Evolutionary conservation across 2,113 vertebrate species (phyloP), one percentile per base, ranked within the genome.

Genomic region (Willisornis vidua): DNA sequence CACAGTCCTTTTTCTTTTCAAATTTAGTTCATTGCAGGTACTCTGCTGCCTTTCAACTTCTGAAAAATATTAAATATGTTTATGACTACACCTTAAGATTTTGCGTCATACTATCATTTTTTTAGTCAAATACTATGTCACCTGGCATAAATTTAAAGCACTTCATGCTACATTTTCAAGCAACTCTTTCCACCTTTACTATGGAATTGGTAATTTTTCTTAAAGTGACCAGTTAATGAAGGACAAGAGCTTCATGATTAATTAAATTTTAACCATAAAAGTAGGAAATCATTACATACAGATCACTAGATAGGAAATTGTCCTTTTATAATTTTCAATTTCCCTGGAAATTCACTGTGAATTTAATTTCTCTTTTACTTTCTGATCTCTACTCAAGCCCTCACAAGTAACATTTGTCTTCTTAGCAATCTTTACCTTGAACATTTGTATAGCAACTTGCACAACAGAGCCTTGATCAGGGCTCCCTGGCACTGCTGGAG

Each of bases 191-290:
- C 58, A 29, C 10, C 39, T 68, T 77, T 73, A 35, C 15, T 26
- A 6, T 17, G 19, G 28, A 92, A 83, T 48, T 14, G 2, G 26
- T 28, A 1, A 9, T 46, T 80, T 87, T 80, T 72, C 52, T 83
- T 31, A 81, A 10, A 81, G 10, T 37, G 15, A 74, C 3, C 29
- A 84, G 8, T 41, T 72, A 90, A 74, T 37, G 5, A 52, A 84
- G 28, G 25, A 62, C 39, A 46, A 12, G 16, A 88, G 3, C 14
- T 71, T 67, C 29, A 28, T 15, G 8, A 41, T 82, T n/a, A 65
- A 82, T 68, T 94, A 73, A 23, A 77, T 86, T 80, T 84, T 49
- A 85, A 76, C 17, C 54, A 54, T 23, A 85, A 62, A 83, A 85
- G 28, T 37, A 43, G 31, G 10, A 70, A 16, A 73, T 65, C 0